phyloP scores from a whole-genome alignment of 2,888 invertebrate species.

The Microctonus aethiopoides region DNA sequence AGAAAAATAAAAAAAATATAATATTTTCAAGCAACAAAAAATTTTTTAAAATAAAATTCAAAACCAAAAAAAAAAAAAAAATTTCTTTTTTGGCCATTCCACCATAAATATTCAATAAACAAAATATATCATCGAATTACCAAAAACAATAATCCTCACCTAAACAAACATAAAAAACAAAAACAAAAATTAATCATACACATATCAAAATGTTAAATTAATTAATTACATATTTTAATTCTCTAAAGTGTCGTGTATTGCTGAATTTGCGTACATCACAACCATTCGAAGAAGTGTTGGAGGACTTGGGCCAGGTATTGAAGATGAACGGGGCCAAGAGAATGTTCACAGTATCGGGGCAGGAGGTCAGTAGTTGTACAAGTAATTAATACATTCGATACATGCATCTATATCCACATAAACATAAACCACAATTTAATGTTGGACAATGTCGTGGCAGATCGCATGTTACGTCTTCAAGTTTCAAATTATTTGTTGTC shows the following conservation, averaged over 20 bases:
- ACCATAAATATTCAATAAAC: too few species aligned
- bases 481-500: too few species aligned
- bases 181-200: too few species aligned
- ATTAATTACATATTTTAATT: constrained; percentile 38
- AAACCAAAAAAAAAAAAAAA: too few species aligned
- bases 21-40: too few species aligned
- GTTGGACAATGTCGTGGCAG: constrained; percentile 4
- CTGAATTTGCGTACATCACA: constrained; percentile 92
- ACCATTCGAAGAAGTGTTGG: constrained; percentile 93
- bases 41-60: too few species aligned
- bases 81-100: too few species aligned
- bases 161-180: too few species aligned
- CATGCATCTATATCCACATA: constrained; percentile 13
- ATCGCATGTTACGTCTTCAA: not conserved
- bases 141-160: too few species aligned
- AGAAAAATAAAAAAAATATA: too few species aligned
- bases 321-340: constrained; percentile 91
- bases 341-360: constrained; percentile 92
- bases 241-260: constrained; percentile 85
- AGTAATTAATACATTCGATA: too few species aligned
- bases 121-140: too few species aligned
- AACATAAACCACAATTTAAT: constrained; percentile 1
- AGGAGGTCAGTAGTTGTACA: constrained; percentile 91
- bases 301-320: constrained; percentile 91
- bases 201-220: constrained; percentile 1